Evolutionary conservation across 2,888 invertebrate species (phyloP).

Genomic region (Silvanus unidentatus): DNA sequence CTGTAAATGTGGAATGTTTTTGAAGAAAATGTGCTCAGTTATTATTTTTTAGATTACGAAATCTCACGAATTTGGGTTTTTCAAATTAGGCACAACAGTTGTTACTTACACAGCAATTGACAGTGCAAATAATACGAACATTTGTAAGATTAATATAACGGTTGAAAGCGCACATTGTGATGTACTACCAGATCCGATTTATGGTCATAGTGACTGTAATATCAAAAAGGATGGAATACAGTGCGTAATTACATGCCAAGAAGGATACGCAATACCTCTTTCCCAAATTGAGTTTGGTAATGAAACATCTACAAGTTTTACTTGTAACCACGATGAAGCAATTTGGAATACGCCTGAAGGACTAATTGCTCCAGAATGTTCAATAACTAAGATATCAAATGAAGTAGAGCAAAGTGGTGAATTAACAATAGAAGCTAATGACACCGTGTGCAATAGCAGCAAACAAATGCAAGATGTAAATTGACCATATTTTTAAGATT

Average conservation of each 20-base stretch:
- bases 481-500: conserved; percentile 3
- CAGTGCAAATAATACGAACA: conserved; percentile 52
- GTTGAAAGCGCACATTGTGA: conserved; percentile 50
- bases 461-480: conserved; percentile 42
- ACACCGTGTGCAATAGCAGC: conserved; percentile 45
- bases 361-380: conserved; percentile 53
- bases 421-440: conserved; percentile 32
- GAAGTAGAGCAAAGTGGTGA: conserved; percentile 48
- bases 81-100: conserved; percentile 52
- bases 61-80: conserved; percentile 46
- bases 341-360: conserved; percentile 41
- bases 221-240: conserved; percentile 31
- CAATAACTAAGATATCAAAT: conserved; percentile 49
- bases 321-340: conserved; percentile 40
- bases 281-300: conserved; percentile 21
- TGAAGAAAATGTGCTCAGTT: conserved; percentile 3
- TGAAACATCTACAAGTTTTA: conserved; percentile 25
- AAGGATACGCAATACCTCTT: conserved; percentile 57
- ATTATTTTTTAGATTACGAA: conserved; percentile 33
- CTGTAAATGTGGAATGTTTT: conserved; percentile 21
- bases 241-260: conserved; percentile 55
- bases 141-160: conserved; percentile 55
- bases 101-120: conserved; percentile 57
- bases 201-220: conserved; percentile 38
- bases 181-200: conserved; percentile 34